These are phyloP conservation scores for Nomia melanderi DNA, from an alignment of 1,140 invertebrate species.

Conservation along the genomic window DNA sequence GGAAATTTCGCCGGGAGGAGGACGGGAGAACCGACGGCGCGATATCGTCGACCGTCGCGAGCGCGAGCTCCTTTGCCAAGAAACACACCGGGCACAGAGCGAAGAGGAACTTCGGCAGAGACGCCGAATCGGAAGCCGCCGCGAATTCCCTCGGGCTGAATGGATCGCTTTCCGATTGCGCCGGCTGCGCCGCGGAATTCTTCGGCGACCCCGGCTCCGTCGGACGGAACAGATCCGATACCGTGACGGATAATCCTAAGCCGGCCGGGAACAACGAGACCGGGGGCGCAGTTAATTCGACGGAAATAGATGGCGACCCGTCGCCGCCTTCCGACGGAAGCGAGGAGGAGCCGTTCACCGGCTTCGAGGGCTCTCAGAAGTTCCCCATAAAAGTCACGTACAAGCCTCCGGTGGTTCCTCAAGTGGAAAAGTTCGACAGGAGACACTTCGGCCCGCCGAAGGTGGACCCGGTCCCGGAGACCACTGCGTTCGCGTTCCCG, in stretches of 20 bases:
- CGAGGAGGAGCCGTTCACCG: constrained; percentile 65
- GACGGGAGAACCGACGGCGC: not conserved
- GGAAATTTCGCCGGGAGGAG: not conserved
- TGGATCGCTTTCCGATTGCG: constrained; percentile 9
- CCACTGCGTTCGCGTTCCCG: constrained; percentile 11
- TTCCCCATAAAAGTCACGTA: constrained; percentile 71
- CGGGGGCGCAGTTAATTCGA: not conserved
- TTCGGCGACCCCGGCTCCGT: not conserved
- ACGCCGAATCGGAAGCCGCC: not conserved
- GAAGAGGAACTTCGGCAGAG: constrained; percentile 26
- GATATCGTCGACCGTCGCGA: too few species aligned
- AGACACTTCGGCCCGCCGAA: constrained; percentile 73
- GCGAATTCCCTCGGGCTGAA: not conserved
- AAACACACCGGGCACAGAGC: not conserved
- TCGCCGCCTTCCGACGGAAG: constrained; percentile 26
- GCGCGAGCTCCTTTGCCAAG: not conserved
- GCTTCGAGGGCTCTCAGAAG: constrained; percentile 73
- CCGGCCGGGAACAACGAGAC: constrained; percentile 1
- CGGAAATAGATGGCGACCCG: not conserved
- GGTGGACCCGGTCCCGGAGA: constrained; percentile 51
- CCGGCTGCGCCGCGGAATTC: not conserved
- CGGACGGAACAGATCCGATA: constrained; percentile 24
- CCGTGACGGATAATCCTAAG: not conserved
- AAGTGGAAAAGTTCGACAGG: constrained; percentile 73
- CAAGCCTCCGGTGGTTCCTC: constrained; percentile 56